Base-by-base conservation (phyloP, 2,888 invertebrate genomes). In the Hirtodrosophila duncani region DNA sequence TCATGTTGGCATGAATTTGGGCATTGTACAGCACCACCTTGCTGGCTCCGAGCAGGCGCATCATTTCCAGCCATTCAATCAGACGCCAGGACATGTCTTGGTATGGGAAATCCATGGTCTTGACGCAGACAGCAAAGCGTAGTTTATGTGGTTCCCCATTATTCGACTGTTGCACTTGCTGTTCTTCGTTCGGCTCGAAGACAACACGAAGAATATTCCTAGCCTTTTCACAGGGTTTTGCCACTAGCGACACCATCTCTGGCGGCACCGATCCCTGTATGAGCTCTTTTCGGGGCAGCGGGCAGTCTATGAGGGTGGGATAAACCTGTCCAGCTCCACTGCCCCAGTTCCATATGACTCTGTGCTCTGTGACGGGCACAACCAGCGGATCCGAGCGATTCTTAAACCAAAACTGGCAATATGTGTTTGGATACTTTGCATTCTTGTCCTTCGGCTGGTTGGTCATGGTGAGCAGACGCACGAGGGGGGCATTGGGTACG, bases 281-380 rank as follows among this genome's bases (percentile, higher is more conserved):
- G 1, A 13, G 46, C 14, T 89, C 89, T 0, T 21, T n/a, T 3
- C 38, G 9, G 0, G 96, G 96, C 63, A 96, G 88, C 70, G 92
- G 92, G 85, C 96, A 97, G 8, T 94, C 94, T 64, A 94, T 90
- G 49, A 97, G 88, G 84, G 94, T 96, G 0, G 96, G 96, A 85
- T 94, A 96, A 83, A 94, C 92, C 44, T 94, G 92, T 20, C 92
- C 91, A 79, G 94, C 92, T 72, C 92, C 92, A 86, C 95, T 94
- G 36, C 95, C 96, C 95, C 96, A 97, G 84, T 93, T 92, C 96
- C 96, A 97, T 74, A 96, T 93, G 84, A 95, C 94, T 83, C 94
- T 95, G 87, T 96, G 95, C 85, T 95, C 94, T 59, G 93, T 90
- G 14, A 92, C 92, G 71, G 92, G 91, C 3, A 93, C 91, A 11